Percentiles rank a stretch among this genome's conserved stretches.
phyloP scores from a whole-genome alignment of 1,140 invertebrate species.

The Trichonephila clavipes region DNA sequence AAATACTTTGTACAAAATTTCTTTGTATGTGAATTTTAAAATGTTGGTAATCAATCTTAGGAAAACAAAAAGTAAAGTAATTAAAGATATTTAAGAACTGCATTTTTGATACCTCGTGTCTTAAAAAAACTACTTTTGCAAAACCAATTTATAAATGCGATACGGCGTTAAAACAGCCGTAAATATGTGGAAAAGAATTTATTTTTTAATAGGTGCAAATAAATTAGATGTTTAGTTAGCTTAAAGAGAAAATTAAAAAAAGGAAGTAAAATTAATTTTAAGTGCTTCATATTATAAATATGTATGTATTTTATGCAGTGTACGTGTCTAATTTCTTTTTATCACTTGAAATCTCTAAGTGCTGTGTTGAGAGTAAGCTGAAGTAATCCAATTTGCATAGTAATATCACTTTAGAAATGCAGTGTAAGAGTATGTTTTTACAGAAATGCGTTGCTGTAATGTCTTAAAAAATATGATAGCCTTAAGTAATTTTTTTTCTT shows the following conservation, averaged over 20 bases:
- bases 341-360: neutral
- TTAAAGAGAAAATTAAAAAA: neutral
- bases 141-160: no score
- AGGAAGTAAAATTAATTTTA: neutral
- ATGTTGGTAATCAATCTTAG: no score
- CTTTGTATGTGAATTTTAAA: no score
- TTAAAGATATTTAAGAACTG: no score
- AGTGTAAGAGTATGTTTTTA: neutral
- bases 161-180: no score
- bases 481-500: neutral
- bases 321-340: neutral
- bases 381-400: slow-evolving; percentile 21
- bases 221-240: no score
- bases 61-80: no score
- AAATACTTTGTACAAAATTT: no score
- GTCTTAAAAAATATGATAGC: neutral
- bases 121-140: no score
- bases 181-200: no score
- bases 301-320: neutral
- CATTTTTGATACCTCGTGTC: no score
- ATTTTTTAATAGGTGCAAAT: no score
- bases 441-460: neutral
- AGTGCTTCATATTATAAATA: slow-evolving; percentile 4
- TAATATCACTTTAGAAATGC: slow-evolving; percentile 22
- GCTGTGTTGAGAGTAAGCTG: neutral